These are phyloP conservation scores for Habropoda laboriosa DNA, from an alignment of 1,140 invertebrate genomes.

Conservation along the genomic window DNA sequence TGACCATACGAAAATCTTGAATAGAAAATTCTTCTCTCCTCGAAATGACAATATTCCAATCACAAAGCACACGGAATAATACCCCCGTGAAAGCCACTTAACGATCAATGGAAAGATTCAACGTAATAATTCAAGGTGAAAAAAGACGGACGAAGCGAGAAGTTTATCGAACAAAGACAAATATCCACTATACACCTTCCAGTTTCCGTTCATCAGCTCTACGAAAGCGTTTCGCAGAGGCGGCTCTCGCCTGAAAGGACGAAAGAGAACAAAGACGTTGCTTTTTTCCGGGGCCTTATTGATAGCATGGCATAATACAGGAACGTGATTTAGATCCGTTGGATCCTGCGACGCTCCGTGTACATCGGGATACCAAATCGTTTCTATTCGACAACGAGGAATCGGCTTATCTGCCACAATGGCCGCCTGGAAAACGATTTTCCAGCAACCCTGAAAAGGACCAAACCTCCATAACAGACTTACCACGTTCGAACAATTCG, in stretches of 20 bases:
- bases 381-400: conserved; percentile 61
- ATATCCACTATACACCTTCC: background rate
- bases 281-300: conserved; percentile 15
- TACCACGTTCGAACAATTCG: conserved; percentile 65
- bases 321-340: conserved; percentile 48
- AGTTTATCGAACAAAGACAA: no score
- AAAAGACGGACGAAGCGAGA: no score
- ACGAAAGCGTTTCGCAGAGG: background rate
- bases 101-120: no score
- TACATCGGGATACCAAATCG: conserved; percentile 57
- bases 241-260: background rate
- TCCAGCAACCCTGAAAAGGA: conserved; percentile 51
- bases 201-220: background rate
- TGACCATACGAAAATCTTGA: no score
- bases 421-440: conserved; percentile 61
- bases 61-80: no score
- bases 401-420: conserved; percentile 64
- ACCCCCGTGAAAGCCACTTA: no score
- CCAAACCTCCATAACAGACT: conserved; percentile 63
- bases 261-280: background rate
- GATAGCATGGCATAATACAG: conserved; percentile 42
- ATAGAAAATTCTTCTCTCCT: no score
- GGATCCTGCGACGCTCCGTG: conserved; percentile 38
- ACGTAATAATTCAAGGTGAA: no score
- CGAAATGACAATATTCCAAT: no score